Conservation (phyloP, 1,140 invertebrate species). For the Drosophila albomicans region DNA sequence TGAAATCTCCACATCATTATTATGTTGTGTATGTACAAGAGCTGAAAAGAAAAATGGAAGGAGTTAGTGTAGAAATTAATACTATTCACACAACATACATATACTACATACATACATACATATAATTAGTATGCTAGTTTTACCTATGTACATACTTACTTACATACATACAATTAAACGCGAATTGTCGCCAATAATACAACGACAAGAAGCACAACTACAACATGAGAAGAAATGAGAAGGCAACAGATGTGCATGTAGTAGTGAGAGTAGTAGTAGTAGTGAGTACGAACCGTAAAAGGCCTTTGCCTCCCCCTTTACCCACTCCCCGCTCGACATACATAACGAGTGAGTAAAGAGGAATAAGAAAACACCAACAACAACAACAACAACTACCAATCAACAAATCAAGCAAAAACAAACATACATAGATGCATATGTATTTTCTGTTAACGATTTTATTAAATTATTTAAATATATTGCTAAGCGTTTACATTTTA, state of each 20-base stretch:
- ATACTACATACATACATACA: constrained; percentile 7
- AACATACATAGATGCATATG: constrained; percentile 27
- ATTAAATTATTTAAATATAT: constrained; percentile 82
- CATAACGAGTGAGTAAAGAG: not conserved
- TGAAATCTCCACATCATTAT: constrained; percentile 11
- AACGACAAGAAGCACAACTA: constrained; percentile 12
- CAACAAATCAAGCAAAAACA: constrained; percentile 1
- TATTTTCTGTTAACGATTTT: constrained; percentile 81
- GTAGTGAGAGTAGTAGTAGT: constrained; percentile 1
- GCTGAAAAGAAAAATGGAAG: not conserved
- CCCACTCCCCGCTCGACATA: not conserved
- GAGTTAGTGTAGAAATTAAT: constrained; percentile 3
- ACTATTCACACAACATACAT: constrained; percentile 11
- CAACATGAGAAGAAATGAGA: not conserved
- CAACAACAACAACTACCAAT: not conserved
- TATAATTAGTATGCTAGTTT: constrained; percentile 23
- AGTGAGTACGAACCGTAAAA: constrained; percentile 8
- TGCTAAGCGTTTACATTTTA: constrained; percentile 82
- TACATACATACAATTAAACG: constrained; percentile 24
- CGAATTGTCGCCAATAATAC: not conserved
- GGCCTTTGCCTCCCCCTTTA: constrained; percentile 14
- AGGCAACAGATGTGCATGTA: not conserved
- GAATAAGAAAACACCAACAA: not conserved
- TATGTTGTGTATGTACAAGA: constrained; percentile 2
- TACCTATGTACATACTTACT: constrained; percentile 47